phyloP scores from a whole-genome alignment of 2,113 vertebrate genomes.

The Montifringilla adamsi region DNA sequence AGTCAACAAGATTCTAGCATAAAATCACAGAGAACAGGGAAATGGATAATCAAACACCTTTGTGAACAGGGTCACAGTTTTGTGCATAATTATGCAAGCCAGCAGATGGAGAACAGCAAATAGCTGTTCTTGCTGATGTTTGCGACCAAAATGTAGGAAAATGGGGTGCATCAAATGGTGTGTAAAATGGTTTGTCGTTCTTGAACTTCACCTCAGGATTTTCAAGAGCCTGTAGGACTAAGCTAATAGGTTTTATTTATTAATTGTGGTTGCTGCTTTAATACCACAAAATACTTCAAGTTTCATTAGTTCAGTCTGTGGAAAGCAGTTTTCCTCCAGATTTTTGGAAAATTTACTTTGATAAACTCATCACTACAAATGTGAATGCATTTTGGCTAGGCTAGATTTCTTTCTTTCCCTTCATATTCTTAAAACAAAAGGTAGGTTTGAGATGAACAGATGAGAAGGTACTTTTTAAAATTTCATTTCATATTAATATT shows the following conservation, averaged over 20 bases:
- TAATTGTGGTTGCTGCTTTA: background rate
- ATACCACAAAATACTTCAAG: background rate
- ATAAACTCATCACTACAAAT: background rate
- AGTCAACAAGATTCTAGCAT: background rate
- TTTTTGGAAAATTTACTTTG: background rate
- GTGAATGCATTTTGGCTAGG: background rate
- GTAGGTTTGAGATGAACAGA: background rate
- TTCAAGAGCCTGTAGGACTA: background rate
- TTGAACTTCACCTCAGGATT: background rate
- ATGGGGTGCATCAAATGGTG: accelerated
- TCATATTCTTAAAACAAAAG: background rate
- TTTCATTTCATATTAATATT: background rate
- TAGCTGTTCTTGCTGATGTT: background rate
- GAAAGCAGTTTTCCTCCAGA: background rate
- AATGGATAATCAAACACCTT: background rate
- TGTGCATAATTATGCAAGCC: background rate
- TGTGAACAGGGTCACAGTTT: background rate
- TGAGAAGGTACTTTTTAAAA: background rate
- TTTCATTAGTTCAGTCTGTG: background rate
- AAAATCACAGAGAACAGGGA: background rate
- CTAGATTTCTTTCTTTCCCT: background rate
- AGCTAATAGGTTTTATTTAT: background rate
- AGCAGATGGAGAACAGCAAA: background rate
- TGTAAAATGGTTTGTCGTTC: background rate
- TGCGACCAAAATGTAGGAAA: background rate